Percentiles rank a stretch among this genome's conserved stretches.
Evolutionary conservation across 2,888 invertebrate genomes (phyloP).

Genomic region (Thumatha senex): DNA sequence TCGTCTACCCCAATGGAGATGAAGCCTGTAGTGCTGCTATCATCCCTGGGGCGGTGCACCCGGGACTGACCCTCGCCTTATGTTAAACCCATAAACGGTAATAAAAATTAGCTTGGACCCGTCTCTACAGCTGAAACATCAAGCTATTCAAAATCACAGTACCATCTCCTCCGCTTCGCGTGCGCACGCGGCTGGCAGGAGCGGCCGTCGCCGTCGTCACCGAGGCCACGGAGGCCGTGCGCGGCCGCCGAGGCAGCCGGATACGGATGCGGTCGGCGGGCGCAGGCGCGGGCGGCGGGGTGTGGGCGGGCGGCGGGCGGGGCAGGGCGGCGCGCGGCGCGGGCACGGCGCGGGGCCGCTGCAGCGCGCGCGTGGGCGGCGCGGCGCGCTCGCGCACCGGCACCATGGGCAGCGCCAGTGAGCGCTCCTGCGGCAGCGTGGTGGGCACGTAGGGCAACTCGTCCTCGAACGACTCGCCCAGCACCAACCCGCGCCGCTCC

Average conservation of each 20-base stretch:
- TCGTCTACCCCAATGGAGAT: no score
- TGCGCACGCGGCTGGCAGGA: constrained; percentile 43
- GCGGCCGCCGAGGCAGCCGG: constrained; percentile 24
- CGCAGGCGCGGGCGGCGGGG: constrained; percentile 47
- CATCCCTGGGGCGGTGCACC: no score
- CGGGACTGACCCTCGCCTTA: no score
- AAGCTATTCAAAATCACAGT: neutral
- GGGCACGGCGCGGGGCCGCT: constrained; percentile 88
- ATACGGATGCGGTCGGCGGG: constrained; percentile 42
- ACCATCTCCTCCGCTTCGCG: constrained; percentile 63
- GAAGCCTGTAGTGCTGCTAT: no score
- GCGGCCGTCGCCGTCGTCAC: constrained; percentile 39
- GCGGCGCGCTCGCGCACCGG: constrained; percentile 84
- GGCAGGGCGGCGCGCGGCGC: constrained; percentile 84
- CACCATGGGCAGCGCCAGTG: constrained; percentile 91
- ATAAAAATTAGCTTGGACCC: no score
- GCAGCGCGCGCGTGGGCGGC: constrained; percentile 67
- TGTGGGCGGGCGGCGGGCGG: constrained; percentile 30
- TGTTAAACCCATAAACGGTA: no score
- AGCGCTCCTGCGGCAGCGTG: constrained; percentile 93
- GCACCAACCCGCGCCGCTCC: constrained; percentile 88
- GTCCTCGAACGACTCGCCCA: constrained; percentile 93
- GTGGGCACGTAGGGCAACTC: constrained; percentile 95
- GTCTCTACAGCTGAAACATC: no score
- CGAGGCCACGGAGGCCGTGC: constrained; percentile 20